These are phyloP conservation scores for Dasyprocta punctata DNA, from an alignment of 2,113 vertebrate genomes.

Conservation along the genomic window DNA sequence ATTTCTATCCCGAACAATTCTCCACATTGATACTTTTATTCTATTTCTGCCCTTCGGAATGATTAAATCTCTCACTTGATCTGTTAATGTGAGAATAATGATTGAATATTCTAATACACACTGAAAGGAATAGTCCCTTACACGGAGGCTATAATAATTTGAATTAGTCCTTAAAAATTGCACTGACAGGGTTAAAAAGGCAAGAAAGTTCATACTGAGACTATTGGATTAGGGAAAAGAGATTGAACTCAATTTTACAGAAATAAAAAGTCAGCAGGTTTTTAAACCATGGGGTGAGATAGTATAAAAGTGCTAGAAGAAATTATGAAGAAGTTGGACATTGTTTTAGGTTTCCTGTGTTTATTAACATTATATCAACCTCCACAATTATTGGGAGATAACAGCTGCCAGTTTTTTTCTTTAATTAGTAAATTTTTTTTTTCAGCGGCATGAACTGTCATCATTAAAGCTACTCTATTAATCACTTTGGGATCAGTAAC, in stretches of 20 bases:
- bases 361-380: neutral
- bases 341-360: neutral
- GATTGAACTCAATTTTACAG: neutral
- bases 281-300: neutral
- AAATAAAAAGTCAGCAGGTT: neutral
- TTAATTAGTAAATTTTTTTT: neutral
- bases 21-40: neutral
- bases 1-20: neutral
- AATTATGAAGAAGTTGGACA: neutral
- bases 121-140: neutral
- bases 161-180: neutral
- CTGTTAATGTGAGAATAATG: neutral
- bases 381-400: neutral
- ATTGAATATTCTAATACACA: neutral
- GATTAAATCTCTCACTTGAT: neutral
- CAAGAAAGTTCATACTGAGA: neutral
- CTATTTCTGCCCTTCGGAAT: neutral
- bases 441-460: neutral
- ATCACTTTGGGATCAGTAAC: neutral
- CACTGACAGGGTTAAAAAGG: neutral
- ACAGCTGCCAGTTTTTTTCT: no score
- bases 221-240: neutral
- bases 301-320: neutral
- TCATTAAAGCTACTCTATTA: neutral
- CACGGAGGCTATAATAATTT: neutral